Evolutionary conservation across 53 echinoderm and acorn worm genomes (phyloP).

Genomic region (Apostichopus leukothele): DNA sequence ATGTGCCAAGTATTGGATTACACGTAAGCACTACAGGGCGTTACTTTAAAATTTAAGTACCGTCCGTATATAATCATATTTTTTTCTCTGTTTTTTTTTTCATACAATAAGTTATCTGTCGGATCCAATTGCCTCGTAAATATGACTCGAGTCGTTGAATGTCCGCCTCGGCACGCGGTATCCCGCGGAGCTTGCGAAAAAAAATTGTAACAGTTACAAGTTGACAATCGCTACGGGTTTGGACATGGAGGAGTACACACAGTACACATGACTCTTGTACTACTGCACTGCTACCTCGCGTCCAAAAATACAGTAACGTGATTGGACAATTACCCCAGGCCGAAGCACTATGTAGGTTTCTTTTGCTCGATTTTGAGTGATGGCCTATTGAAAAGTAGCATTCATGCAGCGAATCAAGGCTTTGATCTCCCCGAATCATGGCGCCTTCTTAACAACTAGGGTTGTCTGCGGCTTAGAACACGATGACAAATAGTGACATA

Average conservation of each 20-base stretch:
- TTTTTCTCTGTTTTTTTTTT: not conserved
- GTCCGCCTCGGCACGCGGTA: slow-evolving; percentile 42
- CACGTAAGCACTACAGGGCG: not conserved
- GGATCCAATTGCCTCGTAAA: slow-evolving; percentile 39
- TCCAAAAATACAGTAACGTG: not conserved
- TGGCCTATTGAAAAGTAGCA: slow-evolving; percentile 75
- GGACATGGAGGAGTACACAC: not conserved
- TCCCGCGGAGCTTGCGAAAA: slow-evolving; percentile 21
- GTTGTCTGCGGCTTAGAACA: slow-evolving; percentile 78
- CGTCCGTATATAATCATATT: not conserved
- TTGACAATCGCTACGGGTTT: not conserved
- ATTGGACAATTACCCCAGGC: slow-evolving; percentile 51
- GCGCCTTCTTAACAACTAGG: slow-evolving; percentile 86
- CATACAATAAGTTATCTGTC: slow-evolving; percentile 41
- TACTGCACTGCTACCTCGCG: not conserved
- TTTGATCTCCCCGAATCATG: slow-evolving; percentile 85
- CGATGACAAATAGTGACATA: slow-evolving; percentile 99
- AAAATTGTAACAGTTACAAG: slow-evolving; percentile 41
- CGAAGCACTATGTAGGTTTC: slow-evolving; percentile 25
- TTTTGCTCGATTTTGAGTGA: slow-evolving; percentile 56
- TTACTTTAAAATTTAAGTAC: not conserved
- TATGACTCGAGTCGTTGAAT: slow-evolving; percentile 34
- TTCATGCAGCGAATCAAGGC: slow-evolving; percentile 52
- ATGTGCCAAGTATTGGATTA: not conserved
- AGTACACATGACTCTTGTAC: slow-evolving; percentile 11